These are phyloP conservation scores for Rhinoptilus africanus DNA, from an alignment of 2,113 vertebrate genomes.

Conservation along the genomic window DNA sequence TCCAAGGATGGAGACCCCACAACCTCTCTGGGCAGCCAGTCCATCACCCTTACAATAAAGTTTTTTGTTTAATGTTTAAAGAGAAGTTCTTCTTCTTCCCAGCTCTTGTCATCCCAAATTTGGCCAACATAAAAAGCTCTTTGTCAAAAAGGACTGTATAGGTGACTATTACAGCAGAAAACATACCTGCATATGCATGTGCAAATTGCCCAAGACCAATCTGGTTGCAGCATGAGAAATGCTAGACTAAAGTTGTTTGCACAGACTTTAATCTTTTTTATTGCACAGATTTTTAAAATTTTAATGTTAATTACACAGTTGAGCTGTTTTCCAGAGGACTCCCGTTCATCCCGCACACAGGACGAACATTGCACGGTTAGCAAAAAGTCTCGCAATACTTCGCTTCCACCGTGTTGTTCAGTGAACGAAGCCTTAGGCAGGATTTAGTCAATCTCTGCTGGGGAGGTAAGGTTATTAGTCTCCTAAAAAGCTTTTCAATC, in stretches of 20 bases:
- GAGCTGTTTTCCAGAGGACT: not conserved
- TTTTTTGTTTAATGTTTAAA: not conserved
- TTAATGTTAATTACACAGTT: not conserved
- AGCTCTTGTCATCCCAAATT: not conserved
- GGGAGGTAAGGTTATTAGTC: slow-evolving; percentile 17
- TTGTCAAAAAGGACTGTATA: not conserved
- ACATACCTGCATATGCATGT: not conserved
- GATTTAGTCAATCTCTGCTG: slow-evolving; percentile 15
- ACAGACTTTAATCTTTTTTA: not conserved
- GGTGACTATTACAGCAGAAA: not conserved
- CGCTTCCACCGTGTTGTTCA: not conserved
- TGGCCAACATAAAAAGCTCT: not conserved
- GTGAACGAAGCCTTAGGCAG: not conserved
- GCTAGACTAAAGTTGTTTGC: not conserved
- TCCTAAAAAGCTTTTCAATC: not conserved
- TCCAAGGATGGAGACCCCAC: not conserved
- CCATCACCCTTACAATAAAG: not conserved
- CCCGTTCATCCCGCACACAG: not conserved
- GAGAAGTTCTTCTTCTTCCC: not conserved
- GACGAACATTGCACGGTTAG: not conserved
- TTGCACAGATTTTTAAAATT: not conserved
- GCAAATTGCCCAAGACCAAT: not conserved
- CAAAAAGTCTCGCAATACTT: not conserved
- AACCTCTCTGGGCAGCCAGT: not conserved
- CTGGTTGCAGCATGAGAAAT: not conserved